phyloP scores from a whole-genome alignment of 2,888 invertebrate species.

The Pyrrhosoma nymphula region DNA sequence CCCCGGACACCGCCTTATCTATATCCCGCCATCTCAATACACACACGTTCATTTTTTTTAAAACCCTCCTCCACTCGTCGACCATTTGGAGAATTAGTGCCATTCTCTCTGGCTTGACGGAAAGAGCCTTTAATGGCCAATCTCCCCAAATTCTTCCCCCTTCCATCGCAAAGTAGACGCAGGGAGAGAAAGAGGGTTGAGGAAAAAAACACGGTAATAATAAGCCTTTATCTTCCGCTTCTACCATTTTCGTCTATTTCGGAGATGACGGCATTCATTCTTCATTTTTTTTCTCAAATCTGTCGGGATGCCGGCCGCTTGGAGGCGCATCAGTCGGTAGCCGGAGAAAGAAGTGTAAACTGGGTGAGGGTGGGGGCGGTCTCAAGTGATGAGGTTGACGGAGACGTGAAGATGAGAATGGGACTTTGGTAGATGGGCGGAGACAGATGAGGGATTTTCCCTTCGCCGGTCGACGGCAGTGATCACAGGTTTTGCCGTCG shows the following conservation, averaged over 20 bases:
- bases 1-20: neutral
- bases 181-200: neutral
- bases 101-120: neutral
- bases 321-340: neutral
- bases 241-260: neutral
- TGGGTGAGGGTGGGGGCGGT: neutral
- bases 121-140: slow-evolving; percentile 28
- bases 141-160: neutral
- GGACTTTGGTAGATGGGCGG: neutral
- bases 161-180: neutral
- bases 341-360: neutral
- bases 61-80: neutral
- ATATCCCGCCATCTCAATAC: neutral
- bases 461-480: neutral
- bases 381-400: neutral
- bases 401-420: neutral
- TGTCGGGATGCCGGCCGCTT: neutral
- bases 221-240: neutral
- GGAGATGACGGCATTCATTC: neutral
- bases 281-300: no score
- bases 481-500: slow-evolving; percentile 3
- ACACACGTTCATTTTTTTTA: neutral
- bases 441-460: neutral
- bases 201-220: neutral
- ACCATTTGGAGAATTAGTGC: slow-evolving; percentile 31